Base-by-base conservation (phyloP, 2,888 invertebrate genomes). In the Sympetrum striolatum region DNA sequence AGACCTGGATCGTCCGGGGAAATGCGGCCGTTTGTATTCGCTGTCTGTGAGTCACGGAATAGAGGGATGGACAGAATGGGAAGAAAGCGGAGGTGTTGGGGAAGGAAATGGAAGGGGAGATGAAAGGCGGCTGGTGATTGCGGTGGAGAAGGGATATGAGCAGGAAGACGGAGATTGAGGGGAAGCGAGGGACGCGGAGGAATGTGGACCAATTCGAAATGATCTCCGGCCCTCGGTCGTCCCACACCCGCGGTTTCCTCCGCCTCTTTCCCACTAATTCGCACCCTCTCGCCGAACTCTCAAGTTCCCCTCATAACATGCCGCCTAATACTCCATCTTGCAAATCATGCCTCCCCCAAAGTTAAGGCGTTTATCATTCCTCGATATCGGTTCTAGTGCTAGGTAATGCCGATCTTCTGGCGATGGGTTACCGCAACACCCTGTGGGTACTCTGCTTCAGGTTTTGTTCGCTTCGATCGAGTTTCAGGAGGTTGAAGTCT, bases 121-220 rank as follows among this genome's bases (percentile, higher is more conserved):
- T 58, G 82, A 35, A 14, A 12, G 82, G 6, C 31, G 53, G 22
- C 80, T 37, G 25, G 81, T 14, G 81, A 64, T 22, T 15, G 31
- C 18, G 58, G 53, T 31, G 82, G 18, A 53, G 10, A n/a, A 22
- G n/a, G 81, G 81, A 53, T 53, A 31, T 25, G 31, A 31, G 81
- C 53, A 31, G 82, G 53, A 35, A 86, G 60, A 8, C 58, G 18
- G 25, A n/a, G 44, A 39, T n/a, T 39, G 44, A 4, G 81, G 81
- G 44, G 2, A 44, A 18, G 86, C 60, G 86, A 60, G 60, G 86
- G 60, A 86, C 86, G 86, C 86, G 22, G 37, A 37, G 86, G 86
- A 86, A 86, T 86, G 86, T 64, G 86, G 86, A 86, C 86, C 86
- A 64, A 86, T 86, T 86, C 86, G 64, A 86, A 86, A 86, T 86